Evolutionary conservation across 2,113 vertebrate genomes (phyloP), one percentile per base, ranked within the genome.

Genomic region (Coracopsis vasa): DNA sequence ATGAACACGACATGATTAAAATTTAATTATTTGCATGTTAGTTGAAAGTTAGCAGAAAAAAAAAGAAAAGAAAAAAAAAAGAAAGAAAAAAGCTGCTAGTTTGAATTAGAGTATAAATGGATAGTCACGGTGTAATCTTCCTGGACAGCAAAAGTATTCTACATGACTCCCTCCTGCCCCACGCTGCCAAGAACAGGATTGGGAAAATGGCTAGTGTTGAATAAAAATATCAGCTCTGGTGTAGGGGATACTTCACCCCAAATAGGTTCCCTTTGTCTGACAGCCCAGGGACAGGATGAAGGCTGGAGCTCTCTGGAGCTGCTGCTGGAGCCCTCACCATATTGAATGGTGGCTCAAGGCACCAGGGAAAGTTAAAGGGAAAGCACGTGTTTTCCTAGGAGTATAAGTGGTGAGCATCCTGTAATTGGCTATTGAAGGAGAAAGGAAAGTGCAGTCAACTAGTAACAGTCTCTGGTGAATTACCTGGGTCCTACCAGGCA

Each of bases 291-390:
- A 27, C 0, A 4, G 20, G 44, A 9, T 10, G 11, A n/a, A 0
- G 2, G 7, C 19, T 61, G 56, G 17, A 39, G 33, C 19, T 81
- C n/a, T 48, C 58, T 8, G 4, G 44, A 44, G 45, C 9, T 25
- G 0, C 65, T 69, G 12, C 2, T 0, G 8, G 4, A 67, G 47
- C 51, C 19, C 27, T 53, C 13, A 15, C 7, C 0, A 0, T 35
- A 20, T 3, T 23, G 44, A 47, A 21, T 16, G 14, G 13, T 3
- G n/a, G 66, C n/a, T 91, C 5, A 4, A 60, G 51, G 35, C 12
- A 69, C 24, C 44, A 66, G 10, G 19, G 15, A 60, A 56, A n/a
- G 48, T 47, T 25, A 45, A 66, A 56, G 23, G 15, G 71, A 67
- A 54, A 91, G 31, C 7, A 19, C 3, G 1, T 8, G 1, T 50